Evolutionary conservation across 2,797 vertebrate species (phyloP), one percentile per base, ranked within the genome.

Genomic region (Takifugu ocellatus): DNA sequence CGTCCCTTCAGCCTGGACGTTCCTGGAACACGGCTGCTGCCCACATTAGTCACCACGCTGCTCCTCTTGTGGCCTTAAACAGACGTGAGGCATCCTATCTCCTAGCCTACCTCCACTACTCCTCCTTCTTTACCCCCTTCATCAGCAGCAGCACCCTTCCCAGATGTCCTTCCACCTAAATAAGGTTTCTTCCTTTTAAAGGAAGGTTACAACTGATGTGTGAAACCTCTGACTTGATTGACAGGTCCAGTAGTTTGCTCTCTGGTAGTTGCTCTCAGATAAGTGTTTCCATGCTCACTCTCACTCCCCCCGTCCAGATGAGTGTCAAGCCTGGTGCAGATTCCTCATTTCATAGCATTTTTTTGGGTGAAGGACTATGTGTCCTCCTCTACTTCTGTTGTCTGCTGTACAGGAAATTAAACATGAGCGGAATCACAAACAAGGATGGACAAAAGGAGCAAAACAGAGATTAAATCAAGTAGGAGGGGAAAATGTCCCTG

Each of bases 291-390:
- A 29, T 29, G 27, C 27, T 29, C 27, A 5, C 27, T 29, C 7
- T 4, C 27, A 5, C 27, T 4, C 27, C 7, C 27, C 42, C 12
- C 42, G 6, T 12, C 12, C 42, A 43, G 11, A 43, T 16, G 11
- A 43, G 8, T 6, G 11, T 43, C 5, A 43, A 12, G 42, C 6
- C 68, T 57, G 55, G 60, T 25, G 25, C 61, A 65, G 26, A 71
- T 54, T 47, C 57, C 50, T 51, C 47, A 63, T 68, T 81, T 79
- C 77, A 79, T 83, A 81, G 61, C 45, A 46, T 54, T 63, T 54
- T 44, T 61, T 36, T 33, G 15, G n/a, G 56, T 21, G 21, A 50
- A 63, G 1, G 12, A 39, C 36, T 2, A 54, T 5, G 26, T 55
- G 73, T 80, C 79, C 78, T 86, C 78, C 63, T 16, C 11, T 21